These are phyloP conservation scores for Rachycentron canadum DNA, from an alignment of 2,797 vertebrate species.

Conservation along the genomic window DNA sequence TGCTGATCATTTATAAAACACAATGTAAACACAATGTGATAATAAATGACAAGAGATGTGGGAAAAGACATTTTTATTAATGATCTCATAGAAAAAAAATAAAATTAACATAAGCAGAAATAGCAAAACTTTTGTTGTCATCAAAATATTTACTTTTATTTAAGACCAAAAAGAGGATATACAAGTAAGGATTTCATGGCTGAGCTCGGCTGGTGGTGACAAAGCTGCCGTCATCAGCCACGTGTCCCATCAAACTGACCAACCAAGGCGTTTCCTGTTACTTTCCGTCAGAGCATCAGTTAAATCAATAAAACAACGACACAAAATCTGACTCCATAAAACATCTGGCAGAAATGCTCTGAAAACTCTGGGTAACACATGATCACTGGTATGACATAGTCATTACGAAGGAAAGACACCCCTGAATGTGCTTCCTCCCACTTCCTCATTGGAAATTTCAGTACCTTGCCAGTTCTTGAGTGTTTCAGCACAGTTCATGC, in stretches of 20 bases:
- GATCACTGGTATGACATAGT: slow-evolving; percentile 87
- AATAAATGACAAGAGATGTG: slow-evolving; percentile 24
- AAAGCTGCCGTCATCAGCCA: background rate
- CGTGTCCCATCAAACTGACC: background rate
- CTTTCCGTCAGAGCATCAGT: background rate
- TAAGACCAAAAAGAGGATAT: background rate
- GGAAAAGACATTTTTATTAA: slow-evolving; percentile 70
- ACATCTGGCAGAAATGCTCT: slow-evolving; percentile 61
- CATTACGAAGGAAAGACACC: slow-evolving; percentile 84
- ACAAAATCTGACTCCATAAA: slow-evolving; percentile 28
- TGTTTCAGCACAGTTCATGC: slow-evolving; percentile 47
- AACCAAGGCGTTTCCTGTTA: slow-evolving; percentile 13
- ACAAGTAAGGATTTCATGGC: slow-evolving; percentile 31
- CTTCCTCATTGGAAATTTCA: slow-evolving; percentile 83
- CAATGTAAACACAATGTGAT: background rate
- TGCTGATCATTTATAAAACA: background rate
- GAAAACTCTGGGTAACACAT: slow-evolving; percentile 79
- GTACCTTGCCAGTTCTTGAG: slow-evolving; percentile 74
- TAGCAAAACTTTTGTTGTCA: slow-evolving; percentile 39
- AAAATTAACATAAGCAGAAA: slow-evolving; percentile 21
- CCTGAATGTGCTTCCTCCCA: slow-evolving; percentile 69
- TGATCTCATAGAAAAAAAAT: slow-evolving; percentile 47
- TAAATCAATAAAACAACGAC: slow-evolving; percentile 37
- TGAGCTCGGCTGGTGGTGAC: slow-evolving; percentile 1
- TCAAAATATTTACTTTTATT: slow-evolving; percentile 53